Evolutionary conservation across 2,888 invertebrate genomes (phyloP), one percentile per base, ranked within the genome.

Genomic region (Cantharis nigra): DNA sequence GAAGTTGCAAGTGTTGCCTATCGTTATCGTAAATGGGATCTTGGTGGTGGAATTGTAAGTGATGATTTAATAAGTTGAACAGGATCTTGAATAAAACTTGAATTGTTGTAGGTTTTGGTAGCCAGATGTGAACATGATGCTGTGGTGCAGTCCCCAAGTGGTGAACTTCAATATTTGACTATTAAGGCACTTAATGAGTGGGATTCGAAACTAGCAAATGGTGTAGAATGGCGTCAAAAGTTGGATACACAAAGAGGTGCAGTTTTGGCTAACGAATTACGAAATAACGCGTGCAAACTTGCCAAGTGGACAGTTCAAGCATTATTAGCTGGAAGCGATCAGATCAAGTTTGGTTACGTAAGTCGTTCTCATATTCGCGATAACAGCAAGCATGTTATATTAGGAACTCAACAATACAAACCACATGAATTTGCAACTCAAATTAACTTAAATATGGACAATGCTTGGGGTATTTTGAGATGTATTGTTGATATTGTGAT

Each of bases 281-380:
- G 99, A 83, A 99, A 99, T 89, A 99, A 99, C 90, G 97, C 98
- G n/a, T 98, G 98, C 91, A 99, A 99, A 89, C 91, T 99, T 79
- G 99, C 99, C 80, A 99, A 99, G 87, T 99, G 99, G 99, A 99
- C 99, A 0, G 97, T 98, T 0, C 97, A 96, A 89, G 96, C 97
- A n/a, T 90, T 98, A 9, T 91, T 98, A 16, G 98, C 98, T 75
- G 98, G 98, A 33, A 98, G 98, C 5, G 98, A 99, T 90, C 97
- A 98, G 89, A 93, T 99, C 83, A 99, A 99, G 90, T 97, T 99
- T 89, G 99, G 99, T 85, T 99, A 98, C 90, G 99, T 99, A n/a
- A 98, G 98, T 1, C 94, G 99, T 79, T 92, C 95, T 3, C 96
- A 96, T 87, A 95, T 97, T 9, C 93, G 98, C 62, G 99, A 99